Conservation (phyloP, 1,140 invertebrate genomes). For the Polyergus mexicanus region DNA sequence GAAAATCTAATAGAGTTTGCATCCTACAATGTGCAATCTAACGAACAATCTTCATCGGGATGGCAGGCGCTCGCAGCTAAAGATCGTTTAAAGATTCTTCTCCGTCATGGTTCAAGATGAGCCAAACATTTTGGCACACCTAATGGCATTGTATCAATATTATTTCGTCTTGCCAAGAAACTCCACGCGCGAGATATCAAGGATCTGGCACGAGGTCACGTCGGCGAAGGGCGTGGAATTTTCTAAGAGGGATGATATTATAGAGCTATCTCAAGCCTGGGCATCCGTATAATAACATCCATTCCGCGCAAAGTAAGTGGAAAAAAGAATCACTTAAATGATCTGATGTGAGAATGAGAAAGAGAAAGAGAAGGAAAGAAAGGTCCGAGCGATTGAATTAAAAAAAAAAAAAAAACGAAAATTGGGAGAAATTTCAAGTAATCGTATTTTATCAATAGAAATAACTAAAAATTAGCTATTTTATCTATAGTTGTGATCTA, state of each 20-base stretch:
- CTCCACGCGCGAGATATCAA: conserved; percentile 28
- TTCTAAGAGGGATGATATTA: conserved; percentile 68
- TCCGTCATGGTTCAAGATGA: conserved; percentile 60
- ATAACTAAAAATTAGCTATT: background rate
- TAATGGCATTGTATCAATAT: conserved; percentile 61
- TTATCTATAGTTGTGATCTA: background rate
- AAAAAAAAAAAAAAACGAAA: conserved; percentile 22
- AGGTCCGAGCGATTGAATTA: background rate
- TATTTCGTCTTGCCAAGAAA: conserved; percentile 47
- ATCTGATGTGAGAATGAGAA: conserved; percentile 17
- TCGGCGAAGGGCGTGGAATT: conserved; percentile 42
- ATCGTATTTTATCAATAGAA: background rate
- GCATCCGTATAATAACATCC: conserved; percentile 69
- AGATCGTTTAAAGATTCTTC: conserved; percentile 51
- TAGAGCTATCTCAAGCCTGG: conserved; percentile 43
- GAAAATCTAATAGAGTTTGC: no score
- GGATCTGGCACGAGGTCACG: conserved; percentile 29
- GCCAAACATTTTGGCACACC: conserved; percentile 49
- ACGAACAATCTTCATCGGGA: conserved; percentile 47
- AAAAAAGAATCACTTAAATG: conserved; percentile 64
- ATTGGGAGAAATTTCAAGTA: background rate
- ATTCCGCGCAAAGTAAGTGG: conserved; percentile 55
- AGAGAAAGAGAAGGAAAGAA: conserved; percentile 18
- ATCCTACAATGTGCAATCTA: conserved; percentile 13
- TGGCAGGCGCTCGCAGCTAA: conserved; percentile 29